These are phyloP conservation scores for Proterorhinus semilunaris DNA, from an alignment of 2,113 vertebrate species.

Conservation along the genomic window DNA sequence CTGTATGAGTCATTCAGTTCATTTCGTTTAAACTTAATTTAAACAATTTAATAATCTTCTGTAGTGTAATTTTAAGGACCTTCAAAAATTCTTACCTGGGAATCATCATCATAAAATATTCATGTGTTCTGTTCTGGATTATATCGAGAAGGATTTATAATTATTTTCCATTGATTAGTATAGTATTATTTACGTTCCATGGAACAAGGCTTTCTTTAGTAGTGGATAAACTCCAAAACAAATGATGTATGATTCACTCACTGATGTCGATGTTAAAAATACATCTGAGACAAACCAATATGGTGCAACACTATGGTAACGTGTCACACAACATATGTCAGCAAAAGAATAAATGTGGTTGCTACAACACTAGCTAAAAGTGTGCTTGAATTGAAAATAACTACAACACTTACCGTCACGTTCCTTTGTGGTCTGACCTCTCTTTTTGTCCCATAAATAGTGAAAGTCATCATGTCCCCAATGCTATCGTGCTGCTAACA, in stretches of 20 bases:
- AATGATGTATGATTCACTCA: not conserved
- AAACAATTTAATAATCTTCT: no score
- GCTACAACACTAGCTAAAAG: not conserved
- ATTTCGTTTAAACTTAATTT: no score
- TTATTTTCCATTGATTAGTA: not conserved
- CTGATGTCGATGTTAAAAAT: not conserved
- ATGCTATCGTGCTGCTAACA: not conserved
- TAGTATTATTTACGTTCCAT: not conserved
- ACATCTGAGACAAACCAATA: not conserved
- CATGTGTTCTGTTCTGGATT: not conserved
- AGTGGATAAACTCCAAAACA: not conserved
- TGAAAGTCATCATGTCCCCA: not conserved
- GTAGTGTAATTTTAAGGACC: no score
- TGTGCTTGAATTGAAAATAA: constrained; percentile 13
- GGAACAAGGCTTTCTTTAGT: not conserved
- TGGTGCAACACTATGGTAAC: not conserved
- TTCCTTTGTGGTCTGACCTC: constrained; percentile 20
- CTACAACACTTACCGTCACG: constrained; percentile 9
- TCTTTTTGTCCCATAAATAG: constrained; percentile 28
- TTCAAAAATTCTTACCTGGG: no score
- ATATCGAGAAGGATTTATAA: not conserved
- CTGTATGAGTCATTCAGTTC: no score
- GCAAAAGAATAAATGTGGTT: not conserved
- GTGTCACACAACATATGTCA: constrained; percentile 2
- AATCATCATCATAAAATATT: no score